phyloP scores from a whole-genome alignment of 2,797 vertebrate species.

The Muscicapa comitata region DNA sequence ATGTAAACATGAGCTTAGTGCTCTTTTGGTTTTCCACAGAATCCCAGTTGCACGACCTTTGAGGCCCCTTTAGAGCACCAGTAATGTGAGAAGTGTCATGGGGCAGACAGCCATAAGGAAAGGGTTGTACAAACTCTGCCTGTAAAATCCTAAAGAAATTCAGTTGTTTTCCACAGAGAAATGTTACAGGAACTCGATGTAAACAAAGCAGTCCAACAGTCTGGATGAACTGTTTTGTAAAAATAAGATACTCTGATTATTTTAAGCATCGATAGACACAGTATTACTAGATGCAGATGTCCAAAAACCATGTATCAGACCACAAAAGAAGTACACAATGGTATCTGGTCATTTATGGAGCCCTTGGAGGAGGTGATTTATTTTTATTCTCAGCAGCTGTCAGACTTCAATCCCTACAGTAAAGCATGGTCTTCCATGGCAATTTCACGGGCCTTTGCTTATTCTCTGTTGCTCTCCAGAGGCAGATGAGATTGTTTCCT shows the following conservation, averaged over 20 bases:
- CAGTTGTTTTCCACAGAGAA: background rate
- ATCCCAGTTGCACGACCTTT: background rate
- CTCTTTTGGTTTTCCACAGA: background rate
- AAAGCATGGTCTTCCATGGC: background rate
- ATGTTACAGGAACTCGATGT: background rate
- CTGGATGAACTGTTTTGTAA: background rate
- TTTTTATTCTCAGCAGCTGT: background rate
- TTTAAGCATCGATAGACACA: background rate
- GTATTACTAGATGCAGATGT: background rate
- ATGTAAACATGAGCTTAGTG: background rate
- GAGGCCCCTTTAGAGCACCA: background rate
- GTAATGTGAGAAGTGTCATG: background rate
- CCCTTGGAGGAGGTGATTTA: background rate
- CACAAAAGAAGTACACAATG: rapidly evolving
- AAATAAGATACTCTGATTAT: background rate
- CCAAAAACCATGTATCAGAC: background rate
- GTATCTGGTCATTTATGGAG: background rate
- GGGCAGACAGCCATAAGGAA: background rate
- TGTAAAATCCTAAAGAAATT: background rate
- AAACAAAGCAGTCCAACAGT: background rate
- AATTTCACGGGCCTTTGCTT: background rate
- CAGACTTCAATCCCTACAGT: background rate
- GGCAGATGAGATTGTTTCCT: background rate
- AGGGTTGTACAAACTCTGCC: background rate
- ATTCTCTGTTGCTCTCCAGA: constrained; percentile 2